Percentiles rank a stretch among this genome's conserved stretches.
Evolutionary conservation across 2,113 vertebrate species (phyloP).

Genomic region (Circaetus cinerascens): DNA sequence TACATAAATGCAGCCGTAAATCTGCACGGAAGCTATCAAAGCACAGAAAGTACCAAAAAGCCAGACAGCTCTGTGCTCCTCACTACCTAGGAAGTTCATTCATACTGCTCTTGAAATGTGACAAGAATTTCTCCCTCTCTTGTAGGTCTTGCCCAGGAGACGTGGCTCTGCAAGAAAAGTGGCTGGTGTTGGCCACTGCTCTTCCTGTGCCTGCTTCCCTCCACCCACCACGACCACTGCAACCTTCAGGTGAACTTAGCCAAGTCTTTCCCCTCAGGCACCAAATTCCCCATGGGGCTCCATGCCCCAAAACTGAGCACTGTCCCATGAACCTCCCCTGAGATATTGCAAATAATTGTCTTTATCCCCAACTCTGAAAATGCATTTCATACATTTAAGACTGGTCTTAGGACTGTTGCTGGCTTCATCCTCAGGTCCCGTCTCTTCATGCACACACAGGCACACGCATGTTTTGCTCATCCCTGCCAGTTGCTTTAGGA

Average conservation of each 20-base stretch:
- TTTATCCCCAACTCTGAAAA: neutral
- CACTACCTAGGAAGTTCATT: neutral
- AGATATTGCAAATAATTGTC: neutral
- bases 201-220: neutral
- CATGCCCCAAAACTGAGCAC: neutral
- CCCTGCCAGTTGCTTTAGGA: neutral
- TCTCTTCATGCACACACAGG: neutral
- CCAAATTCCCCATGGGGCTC: neutral
- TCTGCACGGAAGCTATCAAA: neutral
- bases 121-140: neutral
- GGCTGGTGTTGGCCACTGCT: neutral
- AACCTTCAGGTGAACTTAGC: neutral
- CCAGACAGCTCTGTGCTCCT: neutral
- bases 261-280: neutral
- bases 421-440: neutral
- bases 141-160: neutral
- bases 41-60: neutral
- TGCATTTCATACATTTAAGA: neutral
- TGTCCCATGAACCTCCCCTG: neutral
- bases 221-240: neutral
- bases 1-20: neutral
- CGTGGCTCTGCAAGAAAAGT: neutral
- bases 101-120: neutral
- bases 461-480: neutral
- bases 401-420: neutral